Base-by-base conservation (phyloP, 2,113 vertebrate species). In the Prinia subflava region DNA sequence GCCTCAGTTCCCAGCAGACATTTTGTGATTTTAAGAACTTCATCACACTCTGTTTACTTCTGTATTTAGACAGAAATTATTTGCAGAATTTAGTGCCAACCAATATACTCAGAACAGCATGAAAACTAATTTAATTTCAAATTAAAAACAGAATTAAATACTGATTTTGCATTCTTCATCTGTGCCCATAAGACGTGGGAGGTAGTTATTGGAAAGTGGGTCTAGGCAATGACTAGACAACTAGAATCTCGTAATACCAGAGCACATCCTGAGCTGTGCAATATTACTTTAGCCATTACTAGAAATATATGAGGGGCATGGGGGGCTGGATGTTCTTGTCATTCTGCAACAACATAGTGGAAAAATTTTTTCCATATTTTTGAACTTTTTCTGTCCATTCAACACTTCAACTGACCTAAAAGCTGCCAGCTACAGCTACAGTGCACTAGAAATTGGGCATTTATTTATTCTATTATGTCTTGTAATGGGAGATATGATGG, bases 231-330 rank as follows among this genome's bases (percentile, higher is more conserved):
- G 35, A 30, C 42, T 50, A 39, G 39, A 39, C 39, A 9, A 39
- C 39, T 39, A 39, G 39, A 39, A 39, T 39, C 9, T 39, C 39
- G 11, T 42, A 53, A 57, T 12, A 57, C 2, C 31, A 70, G 31
- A 46, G 37, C 2, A 82, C 28, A 24, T 71, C 21, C 18, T 65
- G 22, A 74, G n/a, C n/a, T 79, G 8, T 79, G 11, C 11, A 75
- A 4, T 44, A 18, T 71, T 47, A 35, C 12, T 42, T 71, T 30
- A 76, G 37, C 7, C 20, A 33, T 49, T 62, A 37, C 23, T 19
- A 63, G 44, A 71, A 87, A 78, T 44, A 9, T 19, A 24, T 5
- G 10, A 0, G 0, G 13, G 5, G 10, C 4, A 5, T 13, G 44
- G 8, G 7, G 19, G 27, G 9, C 20, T 27, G 15, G 37, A 3